Conservation (phyloP, 2,888 invertebrate species). For the Nephrotoma appendiculata region DNA sequence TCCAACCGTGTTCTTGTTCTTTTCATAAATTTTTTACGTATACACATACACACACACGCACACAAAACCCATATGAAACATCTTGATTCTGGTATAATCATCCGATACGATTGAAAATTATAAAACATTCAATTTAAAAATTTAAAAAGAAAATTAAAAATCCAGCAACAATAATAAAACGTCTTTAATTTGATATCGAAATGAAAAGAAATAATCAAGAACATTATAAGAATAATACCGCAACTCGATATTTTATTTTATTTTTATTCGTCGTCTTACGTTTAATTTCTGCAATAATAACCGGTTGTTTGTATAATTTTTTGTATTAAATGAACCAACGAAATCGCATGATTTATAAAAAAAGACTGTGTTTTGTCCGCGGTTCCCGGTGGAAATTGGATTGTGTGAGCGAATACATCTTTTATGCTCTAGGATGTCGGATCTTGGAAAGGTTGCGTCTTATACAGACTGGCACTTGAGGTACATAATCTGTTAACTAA, state of each 20-base stretch:
- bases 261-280: background rate
- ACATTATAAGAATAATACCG: background rate
- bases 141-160: background rate
- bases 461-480: background rate
- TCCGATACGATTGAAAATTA: background rate
- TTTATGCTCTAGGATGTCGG: background rate
- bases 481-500: too few species aligned
- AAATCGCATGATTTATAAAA: background rate
- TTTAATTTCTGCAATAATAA: background rate
- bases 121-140: background rate
- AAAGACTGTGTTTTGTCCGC: background rate
- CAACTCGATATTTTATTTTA: background rate
- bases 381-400: background rate
- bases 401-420: background rate
- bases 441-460: background rate
- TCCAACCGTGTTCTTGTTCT: background rate
- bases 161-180: background rate
- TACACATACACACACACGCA: background rate
- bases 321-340: background rate
- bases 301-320: background rate
- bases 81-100: background rate
- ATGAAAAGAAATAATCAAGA: background rate
- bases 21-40: background rate
- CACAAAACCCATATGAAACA: background rate
- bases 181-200: background rate